These are phyloP conservation scores for Danio tinwini DNA, from an alignment of 2,797 vertebrate species.

Conservation along the genomic window DNA sequence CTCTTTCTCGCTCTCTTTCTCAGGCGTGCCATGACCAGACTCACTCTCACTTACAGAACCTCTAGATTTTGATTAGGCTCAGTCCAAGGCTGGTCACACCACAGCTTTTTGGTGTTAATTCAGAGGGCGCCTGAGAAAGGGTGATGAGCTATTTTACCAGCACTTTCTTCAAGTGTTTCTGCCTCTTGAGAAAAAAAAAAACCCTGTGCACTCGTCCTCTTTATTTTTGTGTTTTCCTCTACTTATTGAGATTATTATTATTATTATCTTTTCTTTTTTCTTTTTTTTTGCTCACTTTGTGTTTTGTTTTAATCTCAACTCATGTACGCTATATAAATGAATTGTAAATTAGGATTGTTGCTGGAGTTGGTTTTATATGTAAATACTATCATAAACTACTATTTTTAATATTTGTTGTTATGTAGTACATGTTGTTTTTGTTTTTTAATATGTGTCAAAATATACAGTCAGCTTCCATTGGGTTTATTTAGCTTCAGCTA, in stretches of 20 bases:
- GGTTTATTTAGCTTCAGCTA: too few species aligned
- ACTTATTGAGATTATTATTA: background rate
- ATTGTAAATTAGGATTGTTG: too few species aligned
- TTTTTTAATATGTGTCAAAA: too few species aligned
- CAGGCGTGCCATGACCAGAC: slow-evolving; percentile 75
- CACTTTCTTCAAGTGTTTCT: slow-evolving; percentile 32
- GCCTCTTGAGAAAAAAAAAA: slow-evolving; percentile 23
- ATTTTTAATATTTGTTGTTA: too few species aligned
- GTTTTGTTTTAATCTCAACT: slow-evolving; percentile 25
- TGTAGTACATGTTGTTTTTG: too few species aligned
- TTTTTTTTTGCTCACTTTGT: background rate
- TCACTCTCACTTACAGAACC: slow-evolving; percentile 75
- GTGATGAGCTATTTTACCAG: slow-evolving; percentile 50
- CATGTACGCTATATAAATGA: too few species aligned
- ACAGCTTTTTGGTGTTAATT: slow-evolving; percentile 73
- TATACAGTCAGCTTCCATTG: too few species aligned
- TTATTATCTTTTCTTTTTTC: slow-evolving; percentile 3
- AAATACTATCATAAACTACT: too few species aligned
- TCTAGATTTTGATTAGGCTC: slow-evolving; percentile 77
- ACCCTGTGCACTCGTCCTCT: slow-evolving; percentile 24
- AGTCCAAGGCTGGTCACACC: slow-evolving; percentile 71
- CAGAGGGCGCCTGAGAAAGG: slow-evolving; percentile 57
- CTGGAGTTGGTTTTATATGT: too few species aligned
- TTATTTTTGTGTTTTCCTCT: slow-evolving; percentile 19
- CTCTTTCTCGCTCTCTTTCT: slow-evolving; percentile 63